Percentiles rank a stretch among this genome's conserved stretches.
These are phyloP conservation scores for Phyllostomus hastatus DNA, from an alignment of 2,113 vertebrate genomes.

Conservation along the genomic window DNA sequence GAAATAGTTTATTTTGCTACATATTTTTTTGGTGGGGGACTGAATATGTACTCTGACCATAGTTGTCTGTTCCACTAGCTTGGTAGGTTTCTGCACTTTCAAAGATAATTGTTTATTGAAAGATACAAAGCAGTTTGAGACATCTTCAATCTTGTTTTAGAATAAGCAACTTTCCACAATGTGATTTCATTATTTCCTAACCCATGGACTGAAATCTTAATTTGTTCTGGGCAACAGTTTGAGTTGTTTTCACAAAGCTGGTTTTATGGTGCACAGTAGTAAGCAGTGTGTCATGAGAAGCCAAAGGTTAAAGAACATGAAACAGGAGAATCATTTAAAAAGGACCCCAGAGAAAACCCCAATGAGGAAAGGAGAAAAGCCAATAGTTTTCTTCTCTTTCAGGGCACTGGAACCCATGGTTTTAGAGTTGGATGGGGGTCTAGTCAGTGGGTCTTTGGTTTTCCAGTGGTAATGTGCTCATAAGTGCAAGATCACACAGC, in stretches of 20 bases:
- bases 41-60: neutral
- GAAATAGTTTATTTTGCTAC: constrained; percentile 24
- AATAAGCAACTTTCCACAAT: neutral
- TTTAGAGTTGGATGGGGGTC: neutral
- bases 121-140: constrained; percentile 41
- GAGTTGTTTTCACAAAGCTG: neutral
- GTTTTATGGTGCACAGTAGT: neutral
- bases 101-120: constrained; percentile 67
- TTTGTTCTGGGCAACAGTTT: neutral
- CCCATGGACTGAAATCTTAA: neutral
- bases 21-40: neutral
- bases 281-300: neutral
- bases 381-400: neutral
- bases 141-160: constrained; percentile 37
- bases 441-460: neutral
- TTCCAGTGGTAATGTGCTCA: neutral
- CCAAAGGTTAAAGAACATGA: neutral
- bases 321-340: neutral
- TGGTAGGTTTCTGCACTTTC: constrained; percentile 25
- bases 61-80: neutral
- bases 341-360: neutral
- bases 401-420: neutral
- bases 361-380: neutral
- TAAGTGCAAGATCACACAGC: neutral
- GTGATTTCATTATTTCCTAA: neutral